Evolutionary conservation across 2,113 vertebrate genomes (phyloP).

Genomic region (Notothenia rossii): DNA sequence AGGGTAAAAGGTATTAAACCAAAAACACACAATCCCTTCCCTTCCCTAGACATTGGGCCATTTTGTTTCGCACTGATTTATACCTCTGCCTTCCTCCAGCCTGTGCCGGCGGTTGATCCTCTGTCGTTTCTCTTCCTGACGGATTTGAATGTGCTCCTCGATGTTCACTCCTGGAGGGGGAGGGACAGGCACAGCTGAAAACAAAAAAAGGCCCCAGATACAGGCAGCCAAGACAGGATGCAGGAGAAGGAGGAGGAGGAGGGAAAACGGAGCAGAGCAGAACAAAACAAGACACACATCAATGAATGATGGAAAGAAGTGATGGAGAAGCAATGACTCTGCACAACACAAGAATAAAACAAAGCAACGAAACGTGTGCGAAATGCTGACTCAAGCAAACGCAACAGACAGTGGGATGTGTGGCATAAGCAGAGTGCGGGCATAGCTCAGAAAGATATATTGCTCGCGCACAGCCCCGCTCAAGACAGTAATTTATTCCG

Average conservation of each 20-base stretch:
- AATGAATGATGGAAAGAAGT: conserved; percentile 77
- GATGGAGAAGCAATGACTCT: conserved; percentile 71
- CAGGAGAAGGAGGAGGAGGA: conserved; percentile 35
- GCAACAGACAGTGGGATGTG: conserved; percentile 38
- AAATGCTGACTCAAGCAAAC: conserved; percentile 41
- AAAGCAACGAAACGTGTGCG: conserved; percentile 11
- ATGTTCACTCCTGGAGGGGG: conserved; percentile 97
- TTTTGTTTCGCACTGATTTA: conserved; percentile 25
- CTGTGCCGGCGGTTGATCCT: conserved; percentile 94
- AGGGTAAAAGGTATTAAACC: background rate
- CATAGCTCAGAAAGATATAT: conserved; percentile 6
- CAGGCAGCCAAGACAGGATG: conserved; percentile 72
- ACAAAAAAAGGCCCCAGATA: conserved; percentile 73
- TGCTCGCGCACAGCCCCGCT: conserved; percentile 1
- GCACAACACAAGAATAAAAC: conserved; percentile 49
- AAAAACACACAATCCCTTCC: conserved; percentile 4
- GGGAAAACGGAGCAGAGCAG: conserved; percentile 74
- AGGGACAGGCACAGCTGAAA: conserved; percentile 95
- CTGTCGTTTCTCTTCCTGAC: conserved; percentile 97
- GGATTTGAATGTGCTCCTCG: conserved; percentile 97
- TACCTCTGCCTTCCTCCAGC: conserved; percentile 97
- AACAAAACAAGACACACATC: conserved; percentile 77
- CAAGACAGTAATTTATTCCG: background rate
- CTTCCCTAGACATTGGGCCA: background rate
- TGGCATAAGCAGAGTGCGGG: conserved; percentile 20